Evolutionary conservation across 2,113 vertebrate genomes (phyloP).

Genomic region (Cygnus buccinator): DNA sequence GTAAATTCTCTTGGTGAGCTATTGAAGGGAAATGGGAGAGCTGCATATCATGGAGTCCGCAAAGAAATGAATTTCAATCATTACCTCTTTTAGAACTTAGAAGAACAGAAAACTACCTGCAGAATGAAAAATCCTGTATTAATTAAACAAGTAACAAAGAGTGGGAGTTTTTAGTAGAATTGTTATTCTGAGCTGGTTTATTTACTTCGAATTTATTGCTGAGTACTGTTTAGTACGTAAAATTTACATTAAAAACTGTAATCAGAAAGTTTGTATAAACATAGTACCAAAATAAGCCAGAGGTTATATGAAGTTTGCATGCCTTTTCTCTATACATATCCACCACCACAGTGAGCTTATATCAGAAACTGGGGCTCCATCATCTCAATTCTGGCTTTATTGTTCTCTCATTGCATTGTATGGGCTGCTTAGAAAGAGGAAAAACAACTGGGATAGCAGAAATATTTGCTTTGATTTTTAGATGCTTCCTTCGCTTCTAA

Average conservation of each 20-base stretch:
- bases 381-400: constrained; percentile 1
- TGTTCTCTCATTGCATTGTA: neutral
- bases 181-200: neutral
- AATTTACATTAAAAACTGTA: neutral
- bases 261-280: neutral
- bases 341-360: neutral
- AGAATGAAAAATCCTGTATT: neutral
- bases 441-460: constrained; percentile 4
- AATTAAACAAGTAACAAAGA: neutral
- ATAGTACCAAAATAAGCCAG: neutral
- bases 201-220: neutral
- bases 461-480: constrained; percentile 70
- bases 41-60: neutral
- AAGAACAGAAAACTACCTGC: neutral
- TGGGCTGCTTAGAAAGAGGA: neutral
- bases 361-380: neutral
- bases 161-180: neutral
- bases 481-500: constrained; percentile 59
- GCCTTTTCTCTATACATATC: neutral
- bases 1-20: neutral
- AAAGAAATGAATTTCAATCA: neutral
- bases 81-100: constrained; percentile 4
- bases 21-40: neutral
- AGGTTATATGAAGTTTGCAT: neutral
- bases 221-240: neutral